Evolutionary conservation across 1,140 invertebrate species (phyloP).

Genomic region (Microplitis demolitor): DNA sequence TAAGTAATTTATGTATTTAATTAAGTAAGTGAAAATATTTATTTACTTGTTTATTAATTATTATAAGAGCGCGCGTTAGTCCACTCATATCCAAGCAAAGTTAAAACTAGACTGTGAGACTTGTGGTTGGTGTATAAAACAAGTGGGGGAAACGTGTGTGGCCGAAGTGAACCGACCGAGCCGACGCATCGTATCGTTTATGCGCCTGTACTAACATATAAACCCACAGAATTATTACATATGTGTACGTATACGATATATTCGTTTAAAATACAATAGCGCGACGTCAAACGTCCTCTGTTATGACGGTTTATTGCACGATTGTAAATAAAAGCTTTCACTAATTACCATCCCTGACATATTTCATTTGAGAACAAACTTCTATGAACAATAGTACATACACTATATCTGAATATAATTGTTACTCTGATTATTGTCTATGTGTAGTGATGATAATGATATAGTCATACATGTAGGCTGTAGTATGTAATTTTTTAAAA

Average conservation of each 20-base stretch:
- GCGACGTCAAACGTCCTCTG: neutral
- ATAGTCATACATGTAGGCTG: too few relatives aligned
- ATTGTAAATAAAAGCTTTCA: constrained; percentile 5
- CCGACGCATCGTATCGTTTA: neutral
- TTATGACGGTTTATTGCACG: neutral
- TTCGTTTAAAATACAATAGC: too few relatives aligned
- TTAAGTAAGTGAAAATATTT: too few relatives aligned
- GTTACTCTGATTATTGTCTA: too few relatives aligned
- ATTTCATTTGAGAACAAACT: neutral
- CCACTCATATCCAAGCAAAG: neutral
- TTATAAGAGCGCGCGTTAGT: neutral
- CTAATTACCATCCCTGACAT: constrained; percentile 2
- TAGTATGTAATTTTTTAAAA: too few relatives aligned
- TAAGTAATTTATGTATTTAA: too few relatives aligned
- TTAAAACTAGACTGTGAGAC: neutral
- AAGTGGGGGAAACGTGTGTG: neutral
- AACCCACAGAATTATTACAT: neutral
- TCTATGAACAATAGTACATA: too few relatives aligned
- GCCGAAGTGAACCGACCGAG: neutral
- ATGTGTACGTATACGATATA: neutral
- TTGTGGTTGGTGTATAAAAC: neutral
- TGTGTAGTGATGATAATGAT: too few relatives aligned
- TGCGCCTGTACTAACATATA: neutral
- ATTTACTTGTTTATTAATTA: neutral
- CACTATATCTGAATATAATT: too few relatives aligned